A percentile compares a stretch with the other conserved stretches of the same genome.
Evolutionary conservation across 2,113 vertebrate species (phyloP).

Genomic region (Tricholaema leucomelas): DNA sequence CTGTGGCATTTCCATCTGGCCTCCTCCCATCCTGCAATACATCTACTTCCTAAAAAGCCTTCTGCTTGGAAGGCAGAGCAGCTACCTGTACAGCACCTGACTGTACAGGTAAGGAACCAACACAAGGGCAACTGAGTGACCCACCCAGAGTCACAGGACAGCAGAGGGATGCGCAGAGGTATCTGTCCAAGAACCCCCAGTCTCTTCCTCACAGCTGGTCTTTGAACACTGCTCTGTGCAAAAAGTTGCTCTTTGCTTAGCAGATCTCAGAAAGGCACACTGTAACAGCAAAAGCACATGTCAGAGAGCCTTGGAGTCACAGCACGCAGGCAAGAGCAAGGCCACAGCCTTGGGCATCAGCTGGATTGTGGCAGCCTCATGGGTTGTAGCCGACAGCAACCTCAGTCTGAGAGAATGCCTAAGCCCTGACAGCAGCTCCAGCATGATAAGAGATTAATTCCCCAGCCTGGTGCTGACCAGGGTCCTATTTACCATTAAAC

Average conservation of each 20-base stretch:
- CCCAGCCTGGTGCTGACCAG: accelerated
- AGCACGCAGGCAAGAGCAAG: accelerated
- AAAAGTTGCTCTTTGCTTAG: neutral
- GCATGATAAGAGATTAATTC: accelerated
- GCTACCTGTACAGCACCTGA: too few species aligned
- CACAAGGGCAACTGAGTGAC: accelerated
- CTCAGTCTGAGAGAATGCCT: neutral
- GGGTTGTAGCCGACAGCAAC: neutral
- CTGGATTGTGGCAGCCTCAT: accelerated
- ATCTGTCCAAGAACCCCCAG: neutral
- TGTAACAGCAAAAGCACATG: neutral
- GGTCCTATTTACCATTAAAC: neutral
- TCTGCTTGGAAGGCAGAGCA: neutral
- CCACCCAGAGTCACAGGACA: neutral
- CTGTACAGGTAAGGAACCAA: neutral
- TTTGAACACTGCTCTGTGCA: accelerated
- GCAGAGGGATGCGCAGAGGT: accelerated
- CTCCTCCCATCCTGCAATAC: neutral
- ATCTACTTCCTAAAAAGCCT: neutral
- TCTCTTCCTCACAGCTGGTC: neutral
- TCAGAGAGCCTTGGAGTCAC: neutral
- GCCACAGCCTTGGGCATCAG: accelerated
- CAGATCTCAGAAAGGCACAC: neutral
- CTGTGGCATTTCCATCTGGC: too few species aligned
- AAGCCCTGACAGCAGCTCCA: accelerated